Evolutionary conservation across 2,888 invertebrate species (phyloP).

Genomic region (Elmis aenea): DNA sequence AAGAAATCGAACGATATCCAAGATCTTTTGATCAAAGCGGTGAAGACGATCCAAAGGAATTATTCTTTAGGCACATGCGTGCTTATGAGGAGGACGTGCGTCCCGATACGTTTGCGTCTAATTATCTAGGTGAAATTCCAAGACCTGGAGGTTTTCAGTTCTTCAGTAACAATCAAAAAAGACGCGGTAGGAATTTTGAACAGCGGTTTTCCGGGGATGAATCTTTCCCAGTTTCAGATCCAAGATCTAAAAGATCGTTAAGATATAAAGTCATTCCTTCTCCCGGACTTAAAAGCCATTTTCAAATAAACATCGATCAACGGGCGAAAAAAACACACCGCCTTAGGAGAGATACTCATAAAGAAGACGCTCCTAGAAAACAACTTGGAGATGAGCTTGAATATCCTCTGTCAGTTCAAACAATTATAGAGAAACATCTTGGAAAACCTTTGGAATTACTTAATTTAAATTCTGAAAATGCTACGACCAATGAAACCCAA

Average conservation of each 20-base stretch:
- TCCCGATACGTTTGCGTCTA: background rate
- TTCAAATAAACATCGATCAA: slow-evolving; percentile 9
- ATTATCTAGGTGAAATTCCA: slow-evolving; percentile 17
- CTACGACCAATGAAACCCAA: background rate
- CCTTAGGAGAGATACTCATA: slow-evolving; percentile 2
- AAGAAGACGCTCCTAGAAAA: slow-evolving; percentile 10
- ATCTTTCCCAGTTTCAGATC: no score
- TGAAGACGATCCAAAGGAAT: slow-evolving; percentile 17
- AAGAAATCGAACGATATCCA: no score
- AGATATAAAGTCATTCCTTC: no score
- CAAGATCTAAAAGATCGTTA: no score
- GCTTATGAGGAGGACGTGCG: slow-evolving; percentile 9
- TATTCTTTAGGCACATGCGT: slow-evolving; percentile 21
- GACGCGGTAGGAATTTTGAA: slow-evolving; percentile 1
- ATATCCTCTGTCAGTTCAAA: slow-evolving; percentile 4
- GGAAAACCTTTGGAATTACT: slow-evolving; percentile 33
- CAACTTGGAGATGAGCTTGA: slow-evolving; percentile 3
- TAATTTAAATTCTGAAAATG: slow-evolving; percentile 23
- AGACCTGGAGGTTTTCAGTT: slow-evolving; percentile 20
- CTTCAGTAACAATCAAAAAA: background rate
- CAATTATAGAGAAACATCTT: slow-evolving; percentile 19
- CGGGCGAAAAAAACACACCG: slow-evolving; percentile 1
- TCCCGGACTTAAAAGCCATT: background rate
- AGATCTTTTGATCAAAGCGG: no score
- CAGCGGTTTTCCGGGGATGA: no score